A percentile compares a stretch with the other conserved stretches of the same genome.
Evolutionary conservation across 2,113 vertebrate species (phyloP).

Genomic region (Alethe castanea): DNA sequence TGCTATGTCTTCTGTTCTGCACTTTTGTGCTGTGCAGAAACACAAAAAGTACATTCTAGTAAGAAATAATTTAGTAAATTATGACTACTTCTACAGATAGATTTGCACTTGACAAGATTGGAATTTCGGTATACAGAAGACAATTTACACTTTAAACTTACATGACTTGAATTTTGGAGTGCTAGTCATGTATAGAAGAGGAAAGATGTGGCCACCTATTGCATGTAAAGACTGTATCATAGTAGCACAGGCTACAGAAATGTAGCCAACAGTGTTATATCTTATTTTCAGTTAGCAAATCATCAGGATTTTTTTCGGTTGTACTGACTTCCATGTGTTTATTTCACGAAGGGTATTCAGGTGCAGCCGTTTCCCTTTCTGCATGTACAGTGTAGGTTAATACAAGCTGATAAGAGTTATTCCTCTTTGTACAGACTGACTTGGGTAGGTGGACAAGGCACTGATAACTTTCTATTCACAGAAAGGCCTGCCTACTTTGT

Average conservation of each 20-base stretch:
- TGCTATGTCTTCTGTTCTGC: background rate
- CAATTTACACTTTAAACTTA: background rate
- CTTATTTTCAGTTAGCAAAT: background rate
- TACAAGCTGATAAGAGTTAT: background rate
- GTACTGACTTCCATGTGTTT: background rate
- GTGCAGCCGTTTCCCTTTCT: background rate
- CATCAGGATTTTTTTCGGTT: fast-evolving
- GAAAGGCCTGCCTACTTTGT: background rate
- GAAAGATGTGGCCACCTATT: background rate
- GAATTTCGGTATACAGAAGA: background rate
- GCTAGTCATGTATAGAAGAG: background rate
- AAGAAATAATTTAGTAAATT: background rate
- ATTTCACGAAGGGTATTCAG: background rate
- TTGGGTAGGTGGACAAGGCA: background rate
- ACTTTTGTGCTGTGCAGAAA: background rate
- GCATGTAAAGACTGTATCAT: background rate
- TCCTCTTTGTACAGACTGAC: background rate
- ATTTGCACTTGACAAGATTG: background rate
- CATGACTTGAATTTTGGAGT: background rate
- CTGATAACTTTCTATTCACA: background rate
- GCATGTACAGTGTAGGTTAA: background rate
- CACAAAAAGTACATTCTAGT: background rate
- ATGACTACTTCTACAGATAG: background rate
- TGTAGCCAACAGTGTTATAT: background rate
- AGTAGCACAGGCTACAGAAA: background rate